phyloP scores from a whole-genome alignment of 2,113 vertebrate species.

The Okapia johnstoni region DNA sequence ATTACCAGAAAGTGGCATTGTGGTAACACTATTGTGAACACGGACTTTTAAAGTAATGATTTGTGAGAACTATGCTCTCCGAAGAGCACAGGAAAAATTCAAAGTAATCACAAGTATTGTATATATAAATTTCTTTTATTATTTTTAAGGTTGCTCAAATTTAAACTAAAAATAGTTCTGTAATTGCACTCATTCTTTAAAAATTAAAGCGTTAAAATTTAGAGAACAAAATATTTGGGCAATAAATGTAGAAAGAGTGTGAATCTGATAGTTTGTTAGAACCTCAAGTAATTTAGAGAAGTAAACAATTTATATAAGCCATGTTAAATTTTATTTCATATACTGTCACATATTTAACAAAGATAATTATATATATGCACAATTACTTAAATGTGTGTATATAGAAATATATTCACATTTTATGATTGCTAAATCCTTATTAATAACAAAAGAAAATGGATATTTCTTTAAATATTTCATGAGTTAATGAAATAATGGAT shows the following conservation, averaged over 20 bases:
- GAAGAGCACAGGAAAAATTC: not conserved
- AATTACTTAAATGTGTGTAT: not conserved
- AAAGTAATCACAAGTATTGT: not conserved
- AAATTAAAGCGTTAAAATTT: not conserved
- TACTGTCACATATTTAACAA: not conserved
- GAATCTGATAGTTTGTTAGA: not conserved
- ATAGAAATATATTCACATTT: not conserved
- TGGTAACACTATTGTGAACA: not conserved
- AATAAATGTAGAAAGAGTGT: too few relatives aligned
- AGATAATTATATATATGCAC: not conserved
- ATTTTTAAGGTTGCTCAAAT: not conserved
- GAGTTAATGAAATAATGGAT: not conserved
- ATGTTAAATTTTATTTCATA: not conserved
- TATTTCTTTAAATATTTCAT: not conserved
- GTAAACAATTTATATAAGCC: not conserved
- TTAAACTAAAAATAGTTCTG: not conserved
- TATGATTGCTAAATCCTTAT: not conserved
- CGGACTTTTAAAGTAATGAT: not conserved
- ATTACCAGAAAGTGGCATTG: not conserved
- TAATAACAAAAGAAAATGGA: not conserved
- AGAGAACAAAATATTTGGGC: not conserved
- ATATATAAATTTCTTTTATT: not conserved
- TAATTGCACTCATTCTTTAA: not conserved
- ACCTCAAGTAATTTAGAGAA: not conserved
- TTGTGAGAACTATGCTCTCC: not conserved